Conservation (phyloP, 2,888 invertebrate species). For the Clanis bilineata region DNA sequence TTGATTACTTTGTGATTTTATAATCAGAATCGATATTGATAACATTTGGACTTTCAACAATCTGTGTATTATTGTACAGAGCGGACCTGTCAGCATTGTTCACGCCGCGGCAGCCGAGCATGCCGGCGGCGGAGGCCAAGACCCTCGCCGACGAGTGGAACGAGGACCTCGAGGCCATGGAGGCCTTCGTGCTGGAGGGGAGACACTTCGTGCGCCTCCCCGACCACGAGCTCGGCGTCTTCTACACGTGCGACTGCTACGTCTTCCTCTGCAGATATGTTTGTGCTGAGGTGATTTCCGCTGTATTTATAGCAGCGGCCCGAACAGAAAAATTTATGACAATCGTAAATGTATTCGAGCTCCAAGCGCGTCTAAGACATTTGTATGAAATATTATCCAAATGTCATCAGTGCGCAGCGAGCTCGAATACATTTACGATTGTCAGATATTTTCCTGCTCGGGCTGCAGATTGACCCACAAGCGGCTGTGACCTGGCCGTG, state of each 20-base stretch:
- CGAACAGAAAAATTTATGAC: too few relatives aligned
- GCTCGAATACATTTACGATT: too few relatives aligned
- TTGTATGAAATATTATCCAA: too few relatives aligned
- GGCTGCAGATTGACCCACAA: too few relatives aligned
- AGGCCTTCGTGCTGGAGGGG: slow-evolving; percentile 97
- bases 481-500: too few relatives aligned
- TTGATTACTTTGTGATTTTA: too few relatives aligned
- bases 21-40: too few relatives aligned
- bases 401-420: too few relatives aligned
- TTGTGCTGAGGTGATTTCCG: slow-evolving; percentile 80
- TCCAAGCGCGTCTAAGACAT: too few relatives aligned
- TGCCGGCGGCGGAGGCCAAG: slow-evolving; percentile 92
- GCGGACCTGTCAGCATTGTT: slow-evolving; percentile 98
- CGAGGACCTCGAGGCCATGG: slow-evolving; percentile 98
- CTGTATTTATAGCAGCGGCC: not conserved
- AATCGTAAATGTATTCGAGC: too few relatives aligned
- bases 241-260: slow-evolving; percentile 97
- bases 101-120: slow-evolving; percentile 95
- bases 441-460: too few relatives aligned
- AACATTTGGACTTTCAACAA: not conserved
- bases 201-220: slow-evolving; percentile 98
- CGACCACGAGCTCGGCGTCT: slow-evolving; percentile 94
- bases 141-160: slow-evolving; percentile 98
- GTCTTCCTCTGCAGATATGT: slow-evolving; percentile 99
- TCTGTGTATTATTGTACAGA: slow-evolving; percentile 56